phyloP scores from a whole-genome alignment of 2,888 invertebrate species.

The Tuberolachnus salignus region DNA sequence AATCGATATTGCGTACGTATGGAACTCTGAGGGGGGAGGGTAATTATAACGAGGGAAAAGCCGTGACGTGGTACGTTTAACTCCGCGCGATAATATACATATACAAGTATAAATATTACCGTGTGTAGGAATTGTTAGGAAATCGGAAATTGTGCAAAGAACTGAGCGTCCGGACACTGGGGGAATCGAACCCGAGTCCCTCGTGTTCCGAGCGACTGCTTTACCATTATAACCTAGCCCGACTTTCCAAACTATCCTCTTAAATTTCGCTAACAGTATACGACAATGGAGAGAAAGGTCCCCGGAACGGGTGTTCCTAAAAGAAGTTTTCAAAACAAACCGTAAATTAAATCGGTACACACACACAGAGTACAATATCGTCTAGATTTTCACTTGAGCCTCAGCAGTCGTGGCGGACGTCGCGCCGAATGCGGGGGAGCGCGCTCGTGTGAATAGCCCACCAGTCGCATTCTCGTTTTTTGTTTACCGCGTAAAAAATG shows the following conservation, averaged over 20 bases:
- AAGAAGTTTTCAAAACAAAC: neutral
- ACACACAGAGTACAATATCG: neutral
- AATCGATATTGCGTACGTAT: constrained; percentile 9
- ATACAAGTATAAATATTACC: no score
- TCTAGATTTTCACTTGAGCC: neutral
- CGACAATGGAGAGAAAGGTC: neutral
- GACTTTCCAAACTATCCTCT: no score
- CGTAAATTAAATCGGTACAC: constrained; percentile 3
- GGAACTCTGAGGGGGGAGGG: no score
- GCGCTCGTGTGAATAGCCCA: neutral
- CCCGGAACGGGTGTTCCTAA: no score
- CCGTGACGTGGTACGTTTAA: neutral
- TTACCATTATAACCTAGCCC: no score
- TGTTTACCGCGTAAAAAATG: constrained; percentile 8
- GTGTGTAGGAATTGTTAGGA: no score
- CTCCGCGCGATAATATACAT: no score
- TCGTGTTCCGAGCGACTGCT: no score
- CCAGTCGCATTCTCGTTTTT: neutral
- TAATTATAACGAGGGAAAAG: no score
- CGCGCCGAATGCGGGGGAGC: neutral
- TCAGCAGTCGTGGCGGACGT: neutral
- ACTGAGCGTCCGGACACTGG: no score
- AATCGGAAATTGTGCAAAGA: no score
- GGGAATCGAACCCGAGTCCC: neutral
- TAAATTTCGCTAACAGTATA: no score